Evolutionary conservation across 2,797 vertebrate genomes (phyloP), one percentile per base, ranked within the genome.

Genomic region (Enteromius thamalakanensis): DNA sequence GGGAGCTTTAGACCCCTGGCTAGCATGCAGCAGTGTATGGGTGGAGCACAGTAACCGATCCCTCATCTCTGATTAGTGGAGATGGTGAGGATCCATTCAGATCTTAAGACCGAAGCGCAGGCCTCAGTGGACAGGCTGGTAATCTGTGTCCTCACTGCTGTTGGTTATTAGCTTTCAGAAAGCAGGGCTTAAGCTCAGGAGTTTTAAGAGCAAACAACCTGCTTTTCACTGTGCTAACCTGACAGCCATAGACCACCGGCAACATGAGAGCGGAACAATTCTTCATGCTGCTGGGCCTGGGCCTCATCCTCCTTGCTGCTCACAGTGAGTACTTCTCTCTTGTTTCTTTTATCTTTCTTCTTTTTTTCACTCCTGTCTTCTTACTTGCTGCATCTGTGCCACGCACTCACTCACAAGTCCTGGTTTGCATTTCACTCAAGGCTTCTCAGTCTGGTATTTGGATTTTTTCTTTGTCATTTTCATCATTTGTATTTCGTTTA

Each of bases 161-260:
- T 87, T 64, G 87, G 92, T 93, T 93, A 95, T 95, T 94, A 90
- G 88, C 89, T 89, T 87, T 93, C 91, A 88, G 89, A 90, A 92
- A 88, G 87, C 85, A 53, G 83, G 93, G 93, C 95, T 94, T 95
- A 94, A 93, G 92, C 89, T 93, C 90, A 90, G 84, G 87, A 88
- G 90, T 89, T 95, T 94, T 92, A 89, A 87, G 88, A 90, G 88
- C 93, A 94, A 95, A 94, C 95, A 94, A 91, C 80, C 89, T 91
- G 90, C 90, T 94, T 94, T 94, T 91, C 88, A 89, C 90, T 90
- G 91, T 88, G 89, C 89, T 84, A 92, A 90, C 89, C 87, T 90
- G 88, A 84, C 90, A 80, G 76, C 88, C 81, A 55, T 88, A 86
- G 83, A 92, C 87, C 87, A 85, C 53, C 87, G 89, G 86, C 91